Percentiles rank a stretch among this genome's conserved stretches.
Evolutionary conservation across 1,140 invertebrate genomes (phyloP).

Genomic region (Drosophila persimilis): DNA sequence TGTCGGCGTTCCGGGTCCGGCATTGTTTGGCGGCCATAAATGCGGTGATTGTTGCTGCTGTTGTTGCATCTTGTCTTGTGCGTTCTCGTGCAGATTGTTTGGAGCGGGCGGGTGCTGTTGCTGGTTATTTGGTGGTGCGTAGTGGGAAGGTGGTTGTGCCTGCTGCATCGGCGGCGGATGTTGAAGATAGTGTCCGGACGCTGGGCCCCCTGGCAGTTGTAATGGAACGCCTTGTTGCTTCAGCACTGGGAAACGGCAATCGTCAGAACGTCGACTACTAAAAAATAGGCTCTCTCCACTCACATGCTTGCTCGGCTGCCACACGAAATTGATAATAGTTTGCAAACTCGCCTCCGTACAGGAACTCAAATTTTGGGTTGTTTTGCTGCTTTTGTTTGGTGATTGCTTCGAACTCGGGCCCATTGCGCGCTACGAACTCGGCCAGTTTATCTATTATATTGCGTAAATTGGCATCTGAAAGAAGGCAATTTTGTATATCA

Average conservation of each 20-base stretch:
- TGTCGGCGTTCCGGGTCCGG: conserved; percentile 11
- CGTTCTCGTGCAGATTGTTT: conserved; percentile 11
- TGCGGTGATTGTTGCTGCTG: conserved; percentile 46
- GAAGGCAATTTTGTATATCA: conserved; percentile 21
- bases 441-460: conserved; percentile 99
- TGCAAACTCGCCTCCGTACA: conserved; percentile 97
- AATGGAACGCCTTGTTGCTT: conserved; percentile 82
- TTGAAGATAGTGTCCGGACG: conserved; percentile 50
- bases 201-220: conserved; percentile 36
- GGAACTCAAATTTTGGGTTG: conserved; percentile 98
- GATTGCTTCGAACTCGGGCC: conserved; percentile 98
- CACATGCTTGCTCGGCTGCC: conserved; percentile 74
- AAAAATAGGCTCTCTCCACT: conserved; percentile 22
- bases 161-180: conserved; percentile 62
- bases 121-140: conserved; percentile 53
- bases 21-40: conserved; percentile 52
- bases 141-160: conserved; percentile 59
- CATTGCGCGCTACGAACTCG: conserved; percentile 99
- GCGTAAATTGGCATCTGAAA: conserved; percentile 76
- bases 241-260: conserved; percentile 68
- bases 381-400: conserved; percentile 99
- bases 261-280: no score
- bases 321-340: conserved; percentile 98
- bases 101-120: conserved; percentile 16
- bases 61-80: conserved; percentile 55